phyloP scores from a whole-genome alignment of 2,888 invertebrate species.

The Yponomeuta plumbellus region DNA sequence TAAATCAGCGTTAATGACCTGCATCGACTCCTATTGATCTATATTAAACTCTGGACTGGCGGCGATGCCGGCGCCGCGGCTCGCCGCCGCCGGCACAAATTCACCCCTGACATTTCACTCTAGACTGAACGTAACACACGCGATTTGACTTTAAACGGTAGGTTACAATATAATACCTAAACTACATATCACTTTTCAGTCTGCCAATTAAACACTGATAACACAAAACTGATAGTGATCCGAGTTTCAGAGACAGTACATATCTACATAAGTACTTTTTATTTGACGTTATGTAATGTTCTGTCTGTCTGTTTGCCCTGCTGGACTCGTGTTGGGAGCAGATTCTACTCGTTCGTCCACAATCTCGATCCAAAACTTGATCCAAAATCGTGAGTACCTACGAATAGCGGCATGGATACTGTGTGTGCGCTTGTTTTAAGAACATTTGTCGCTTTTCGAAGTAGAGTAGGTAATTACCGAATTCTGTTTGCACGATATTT shows the following conservation, averaged over 20 bases:
- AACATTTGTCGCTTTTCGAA: too few species aligned
- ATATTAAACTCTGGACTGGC: conserved; percentile 40
- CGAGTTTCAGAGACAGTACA: background rate
- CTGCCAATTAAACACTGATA: background rate
- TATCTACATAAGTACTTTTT: background rate
- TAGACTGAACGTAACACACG: background rate
- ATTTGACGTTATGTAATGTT: background rate
- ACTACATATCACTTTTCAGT: background rate
- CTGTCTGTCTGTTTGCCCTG: conserved; percentile 14
- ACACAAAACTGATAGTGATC: background rate
- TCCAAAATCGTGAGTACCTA: conserved; percentile 57
- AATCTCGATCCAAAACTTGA: conserved; percentile 48
- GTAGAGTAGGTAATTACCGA: background rate
- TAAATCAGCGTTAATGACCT: conserved; percentile 57
- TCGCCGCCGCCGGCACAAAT: conserved; percentile 27
- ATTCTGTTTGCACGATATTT: background rate
- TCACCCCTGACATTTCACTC: conserved; percentile 50
- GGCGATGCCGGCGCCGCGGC: conserved; percentile 36
- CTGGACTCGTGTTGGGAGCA: conserved; percentile 55
- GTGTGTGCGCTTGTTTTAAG: conserved; percentile 17
- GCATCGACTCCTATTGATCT: conserved; percentile 64
- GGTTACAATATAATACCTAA: background rate
- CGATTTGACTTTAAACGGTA: background rate
- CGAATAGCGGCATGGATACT: conserved; percentile 24
- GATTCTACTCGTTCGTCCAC: conserved; percentile 69